phyloP scores from a whole-genome alignment of 2,113 vertebrate genomes.

The Mastomys natalensis region DNA sequence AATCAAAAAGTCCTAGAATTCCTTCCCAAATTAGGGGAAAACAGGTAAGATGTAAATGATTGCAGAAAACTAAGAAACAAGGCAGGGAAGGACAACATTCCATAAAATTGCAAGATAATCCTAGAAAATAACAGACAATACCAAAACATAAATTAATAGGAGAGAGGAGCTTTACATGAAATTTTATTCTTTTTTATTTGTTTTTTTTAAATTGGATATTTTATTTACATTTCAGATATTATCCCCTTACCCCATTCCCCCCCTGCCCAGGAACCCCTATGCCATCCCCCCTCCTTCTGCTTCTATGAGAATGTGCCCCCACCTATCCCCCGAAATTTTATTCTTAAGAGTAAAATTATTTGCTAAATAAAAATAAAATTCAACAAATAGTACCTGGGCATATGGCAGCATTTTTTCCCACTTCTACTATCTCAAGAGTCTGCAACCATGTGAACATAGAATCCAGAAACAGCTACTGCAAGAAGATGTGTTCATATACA shows the following conservation, averaged over 20 bases:
- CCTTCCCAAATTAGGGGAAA: not conserved
- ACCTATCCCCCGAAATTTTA: too few species aligned
- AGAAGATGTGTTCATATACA: not conserved
- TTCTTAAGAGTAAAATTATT: slow-evolving; percentile 46
- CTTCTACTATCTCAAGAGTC: not conserved
- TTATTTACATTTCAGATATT: too few species aligned
- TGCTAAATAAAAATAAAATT: not conserved
- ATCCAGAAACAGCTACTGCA: not conserved
- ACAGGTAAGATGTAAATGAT: not conserved
- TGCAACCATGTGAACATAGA: not conserved
- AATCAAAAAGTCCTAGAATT: not conserved
- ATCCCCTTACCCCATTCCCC: too few species aligned
- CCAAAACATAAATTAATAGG: not conserved
- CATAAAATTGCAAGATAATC: not conserved
- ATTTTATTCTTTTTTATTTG: not conserved
- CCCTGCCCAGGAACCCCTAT: too few species aligned
- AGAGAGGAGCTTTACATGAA: not conserved
- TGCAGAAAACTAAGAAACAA: not conserved
- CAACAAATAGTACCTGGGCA: not conserved
- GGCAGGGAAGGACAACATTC: not conserved
- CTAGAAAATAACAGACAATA: not conserved
- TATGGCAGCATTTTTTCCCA: not conserved
- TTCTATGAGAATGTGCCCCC: too few species aligned
- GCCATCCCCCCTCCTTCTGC: too few species aligned
- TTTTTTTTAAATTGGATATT: too few species aligned